Evolutionary conservation across 1,140 invertebrate genomes (phyloP), one percentile per base, ranked within the genome.

Genomic region (Drosophila varians): DNA sequence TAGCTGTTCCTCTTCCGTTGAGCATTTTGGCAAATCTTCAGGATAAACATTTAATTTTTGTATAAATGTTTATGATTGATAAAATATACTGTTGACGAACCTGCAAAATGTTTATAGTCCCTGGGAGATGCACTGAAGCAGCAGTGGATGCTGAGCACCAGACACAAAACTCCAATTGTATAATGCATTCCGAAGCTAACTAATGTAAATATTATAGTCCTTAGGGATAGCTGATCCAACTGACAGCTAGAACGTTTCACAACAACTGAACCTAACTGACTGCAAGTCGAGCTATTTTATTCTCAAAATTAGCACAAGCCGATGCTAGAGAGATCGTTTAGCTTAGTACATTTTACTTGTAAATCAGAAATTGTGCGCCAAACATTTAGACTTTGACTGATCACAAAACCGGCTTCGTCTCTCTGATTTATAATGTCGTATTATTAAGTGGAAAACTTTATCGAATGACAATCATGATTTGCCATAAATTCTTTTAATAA

Each of bases 401-500:
- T 56, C 55, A 47, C 38, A 56, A 77, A 86, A 87, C 80, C 82
- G 80, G 82, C 80, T 80, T 43, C 19, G 43, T 65, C 38, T 48
- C 45, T 26, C 66, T 51, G 58, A 69, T 62, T 80, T 86, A 79
- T 86, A 87, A 73, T 84, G 54, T 61, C 75, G 54, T 75, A 73
- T 84, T 77, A 86, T 86, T 79, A 69, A 64, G 48, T 86, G 36
- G 42, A 55, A 68, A 74, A 66, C 23, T 49, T 21, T 40, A 74
- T 64, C 40, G 62, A 45, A 57, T 23, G 38, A 12, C 40, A 47
- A 23, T 51, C 70, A 73, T 79, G 61, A 79, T 79, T 80, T 73
- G 72, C 72, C 55, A 73, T 68, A 42, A 61, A 73, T 54, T 56
- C 58, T 47, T 61, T 23, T 25, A 49, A 64, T 80, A 76, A 84